These are phyloP conservation scores for Callosobruchus maculatus DNA, from an alignment of 2,888 invertebrate species.

Conservation along the genomic window DNA sequence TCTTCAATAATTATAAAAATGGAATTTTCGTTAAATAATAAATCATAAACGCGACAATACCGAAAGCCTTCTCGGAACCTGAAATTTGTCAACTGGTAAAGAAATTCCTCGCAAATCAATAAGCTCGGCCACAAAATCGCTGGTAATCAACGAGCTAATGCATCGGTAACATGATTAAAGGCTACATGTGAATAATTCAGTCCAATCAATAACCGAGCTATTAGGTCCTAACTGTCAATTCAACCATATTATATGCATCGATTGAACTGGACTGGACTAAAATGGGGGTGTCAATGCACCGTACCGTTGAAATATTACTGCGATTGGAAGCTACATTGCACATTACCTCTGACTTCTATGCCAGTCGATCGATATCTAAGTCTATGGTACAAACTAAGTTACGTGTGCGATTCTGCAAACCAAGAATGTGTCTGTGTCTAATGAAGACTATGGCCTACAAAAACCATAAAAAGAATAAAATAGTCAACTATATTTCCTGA, in stretches of 20 bases:
- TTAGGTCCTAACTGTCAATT: neutral
- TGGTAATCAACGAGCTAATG: neutral
- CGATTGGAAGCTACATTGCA: neutral
- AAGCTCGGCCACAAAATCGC: neutral
- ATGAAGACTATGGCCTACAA: too few species aligned
- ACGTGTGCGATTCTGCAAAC: too few species aligned
- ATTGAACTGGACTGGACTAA: neutral
- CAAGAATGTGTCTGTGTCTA: too few species aligned
- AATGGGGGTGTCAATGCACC: neutral
- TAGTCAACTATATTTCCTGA: too few species aligned
- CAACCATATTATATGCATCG: neutral
- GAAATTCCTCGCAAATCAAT: neutral
- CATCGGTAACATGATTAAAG: neutral
- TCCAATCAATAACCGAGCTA: neutral
- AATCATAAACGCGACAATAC: too few species aligned
- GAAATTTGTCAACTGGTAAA: too few species aligned
- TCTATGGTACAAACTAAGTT: too few species aligned
- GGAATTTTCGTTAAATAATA: too few species aligned
- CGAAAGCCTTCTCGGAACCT: too few species aligned
- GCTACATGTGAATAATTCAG: neutral
- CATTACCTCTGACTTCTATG: neutral
- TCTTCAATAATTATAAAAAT: too few species aligned
- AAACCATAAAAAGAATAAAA: too few species aligned
- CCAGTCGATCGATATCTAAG: neutral
- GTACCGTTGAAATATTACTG: neutral